Evolutionary conservation across 2,888 invertebrate genomes (phyloP).

Genomic region (Drosophila anceps): DNA sequence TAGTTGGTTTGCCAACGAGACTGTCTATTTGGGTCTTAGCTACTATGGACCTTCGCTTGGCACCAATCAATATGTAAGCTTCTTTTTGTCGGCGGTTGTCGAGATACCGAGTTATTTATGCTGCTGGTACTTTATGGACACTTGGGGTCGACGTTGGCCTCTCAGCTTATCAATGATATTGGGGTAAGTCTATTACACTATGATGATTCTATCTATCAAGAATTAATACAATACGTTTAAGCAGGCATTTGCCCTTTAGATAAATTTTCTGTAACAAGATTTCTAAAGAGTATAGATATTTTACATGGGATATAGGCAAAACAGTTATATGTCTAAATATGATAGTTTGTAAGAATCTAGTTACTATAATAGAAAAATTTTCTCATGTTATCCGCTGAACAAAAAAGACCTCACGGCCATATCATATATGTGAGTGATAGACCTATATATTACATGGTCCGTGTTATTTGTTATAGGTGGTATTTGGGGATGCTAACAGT

Average conservation of each 20-base stretch:
- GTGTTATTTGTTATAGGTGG: too few species aligned
- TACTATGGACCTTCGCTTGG: slow-evolving; percentile 96
- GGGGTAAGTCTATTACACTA: slow-evolving; percentile 87
- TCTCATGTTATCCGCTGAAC: too few species aligned
- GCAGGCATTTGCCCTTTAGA: background rate
- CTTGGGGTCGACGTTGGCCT: slow-evolving; percentile 95
- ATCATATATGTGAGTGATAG: too few species aligned
- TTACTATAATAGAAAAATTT: too few species aligned
- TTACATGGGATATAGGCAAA: background rate
- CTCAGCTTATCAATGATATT: slow-evolving; percentile 93
- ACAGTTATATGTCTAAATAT: too few species aligned
- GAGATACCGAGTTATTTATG: slow-evolving; percentile 95
- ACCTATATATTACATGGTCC: too few species aligned
- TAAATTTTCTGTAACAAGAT: background rate
- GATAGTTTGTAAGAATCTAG: too few species aligned
- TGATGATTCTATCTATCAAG: background rate
- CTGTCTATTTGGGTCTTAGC: slow-evolving; percentile 95
- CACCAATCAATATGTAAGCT: slow-evolving; percentile 94
- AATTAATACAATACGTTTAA: background rate
- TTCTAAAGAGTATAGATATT: background rate
- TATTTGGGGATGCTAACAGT: background rate
- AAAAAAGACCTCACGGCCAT: too few species aligned
- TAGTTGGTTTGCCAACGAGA: slow-evolving; percentile 97
- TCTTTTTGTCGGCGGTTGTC: slow-evolving; percentile 93
- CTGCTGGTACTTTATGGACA: slow-evolving; percentile 95